Percentiles rank a stretch among this genome's conserved stretches.
Conservation (phyloP, 2,888 invertebrate genomes). For the Oxycera nigricornis region DNA sequence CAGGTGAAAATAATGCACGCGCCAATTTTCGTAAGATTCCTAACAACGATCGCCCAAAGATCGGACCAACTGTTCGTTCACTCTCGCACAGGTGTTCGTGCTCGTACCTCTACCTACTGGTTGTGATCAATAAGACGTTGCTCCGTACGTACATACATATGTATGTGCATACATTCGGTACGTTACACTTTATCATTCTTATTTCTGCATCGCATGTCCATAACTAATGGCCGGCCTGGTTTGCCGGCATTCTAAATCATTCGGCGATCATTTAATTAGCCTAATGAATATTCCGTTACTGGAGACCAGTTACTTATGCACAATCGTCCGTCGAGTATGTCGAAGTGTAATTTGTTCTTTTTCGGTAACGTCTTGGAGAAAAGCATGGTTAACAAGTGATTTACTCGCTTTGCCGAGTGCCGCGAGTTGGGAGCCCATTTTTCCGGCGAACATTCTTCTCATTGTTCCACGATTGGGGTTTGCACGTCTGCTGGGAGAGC, state of each 20-base stretch:
- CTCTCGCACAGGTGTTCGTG: not conserved
- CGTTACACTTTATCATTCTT: not conserved
- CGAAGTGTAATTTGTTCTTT: not conserved
- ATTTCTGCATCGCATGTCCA: not conserved
- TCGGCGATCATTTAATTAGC: constrained; percentile 24
- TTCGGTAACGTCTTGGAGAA: constrained; percentile 2
- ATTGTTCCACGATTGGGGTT: no score
- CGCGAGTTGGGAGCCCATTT: no score
- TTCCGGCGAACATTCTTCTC: not conserved
- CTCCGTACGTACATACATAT: not conserved
- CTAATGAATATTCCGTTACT: constrained; percentile 20
- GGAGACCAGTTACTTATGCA: constrained; percentile 21
- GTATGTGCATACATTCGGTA: not conserved
- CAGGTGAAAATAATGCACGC: constrained; percentile 17
- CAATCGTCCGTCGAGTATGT: not conserved
- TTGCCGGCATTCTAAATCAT: constrained; percentile 14
- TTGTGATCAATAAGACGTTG: not conserved
- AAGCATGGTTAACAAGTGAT: not conserved
- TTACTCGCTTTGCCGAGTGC: no score
- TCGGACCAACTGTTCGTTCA: not conserved
- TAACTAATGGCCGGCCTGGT: constrained; percentile 6
- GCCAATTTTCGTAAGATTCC: not conserved
- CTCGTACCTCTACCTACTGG: not conserved
- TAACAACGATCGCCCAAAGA: not conserved
- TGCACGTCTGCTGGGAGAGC: no score